Base-by-base conservation (phyloP, 2,888 invertebrate genomes). In the Acleris holmiana region DNA sequence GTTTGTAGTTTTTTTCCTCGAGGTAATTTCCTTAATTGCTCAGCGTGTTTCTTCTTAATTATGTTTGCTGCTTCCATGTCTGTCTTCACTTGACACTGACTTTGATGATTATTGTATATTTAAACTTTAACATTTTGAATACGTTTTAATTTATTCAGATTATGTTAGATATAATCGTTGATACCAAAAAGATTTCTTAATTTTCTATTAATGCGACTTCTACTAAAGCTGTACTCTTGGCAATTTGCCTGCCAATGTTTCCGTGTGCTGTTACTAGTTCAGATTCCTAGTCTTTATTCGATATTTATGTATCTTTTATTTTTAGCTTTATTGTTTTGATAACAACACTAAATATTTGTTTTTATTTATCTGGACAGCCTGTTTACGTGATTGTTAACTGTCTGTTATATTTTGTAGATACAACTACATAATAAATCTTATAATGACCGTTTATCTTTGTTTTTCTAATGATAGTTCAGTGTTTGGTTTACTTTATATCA, bases 11-110 rank as follows among this genome's bases (percentile, higher is more conserved):
- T 49, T 59, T 56, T 59, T 65, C 65, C 6, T 46, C 60, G 44
- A 60, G 44, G 60, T 55, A 54, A 65, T 65, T 60, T 17, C 54
- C 29, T 60, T 65, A 65, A 65, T 65, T 55, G 65, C 35, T 58
- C 25, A 23, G 19, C 46, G 46, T 57, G 59, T 29, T 59, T 35
- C 29, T 35, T 50, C 23, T 50, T 60, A 66, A 66, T 61, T 61
- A 40, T 7, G 25, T 6, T 44, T 44, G 41, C 23, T 53, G n/a
- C 19, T 18, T 46, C 50, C 17, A n/a, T 51, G 48, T 56, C 41
- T 56, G 17, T 53, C 29, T 18, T n/a, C 17, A 44, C 8, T 17
- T 53, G 4, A 44, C 25, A 17, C 35, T 13, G 35, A 35, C 4
- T 13, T 13, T 35, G 0, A 29, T 1, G 10, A 8, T 29, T 29